Conservation (phyloP, 2,888 invertebrate species). For the Drosophila sordidapex region DNA sequence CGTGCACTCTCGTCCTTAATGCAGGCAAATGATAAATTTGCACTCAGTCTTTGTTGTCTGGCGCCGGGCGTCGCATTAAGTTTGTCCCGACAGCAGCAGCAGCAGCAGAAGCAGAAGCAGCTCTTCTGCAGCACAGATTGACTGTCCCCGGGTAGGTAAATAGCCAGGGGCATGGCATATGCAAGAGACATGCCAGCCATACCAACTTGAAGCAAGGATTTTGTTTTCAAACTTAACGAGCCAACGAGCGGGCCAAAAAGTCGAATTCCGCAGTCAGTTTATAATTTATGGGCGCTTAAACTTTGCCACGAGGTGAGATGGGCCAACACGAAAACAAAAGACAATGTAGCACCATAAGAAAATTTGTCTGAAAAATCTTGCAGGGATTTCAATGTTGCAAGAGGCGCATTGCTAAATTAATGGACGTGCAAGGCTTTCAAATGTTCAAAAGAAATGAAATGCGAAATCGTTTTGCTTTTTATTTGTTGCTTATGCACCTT, state of each 20-base stretch:
- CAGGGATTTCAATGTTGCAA: slow-evolving; percentile 49
- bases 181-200: slow-evolving; percentile 40
- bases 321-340: slow-evolving; percentile 28
- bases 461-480: slow-evolving; percentile 7
- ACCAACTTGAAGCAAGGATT: slow-evolving; percentile 55
- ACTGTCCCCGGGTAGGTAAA: slow-evolving; percentile 37
- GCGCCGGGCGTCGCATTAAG: slow-evolving; percentile 56
- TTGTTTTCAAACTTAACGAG: slow-evolving; percentile 64
- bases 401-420: slow-evolving; percentile 37
- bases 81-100: slow-evolving; percentile 24
- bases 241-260: slow-evolving; percentile 40
- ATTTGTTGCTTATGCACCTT: neutral
- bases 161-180: slow-evolving; percentile 42
- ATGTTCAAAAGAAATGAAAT: slow-evolving; percentile 52
- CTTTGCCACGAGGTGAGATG: slow-evolving; percentile 38
- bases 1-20: slow-evolving; percentile 44
- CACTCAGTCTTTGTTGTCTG: slow-evolving; percentile 73
- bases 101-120: neutral
- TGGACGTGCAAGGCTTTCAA: slow-evolving; percentile 29
- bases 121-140: slow-evolving; percentile 55
- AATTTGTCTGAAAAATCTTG: slow-evolving; percentile 47
- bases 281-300: slow-evolving; percentile 72
- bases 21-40: slow-evolving; percentile 73
- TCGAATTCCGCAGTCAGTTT: slow-evolving; percentile 60
- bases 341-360: slow-evolving; percentile 14